phyloP scores from a whole-genome alignment of 2,113 vertebrate species.

The Melanocharis versteri region DNA sequence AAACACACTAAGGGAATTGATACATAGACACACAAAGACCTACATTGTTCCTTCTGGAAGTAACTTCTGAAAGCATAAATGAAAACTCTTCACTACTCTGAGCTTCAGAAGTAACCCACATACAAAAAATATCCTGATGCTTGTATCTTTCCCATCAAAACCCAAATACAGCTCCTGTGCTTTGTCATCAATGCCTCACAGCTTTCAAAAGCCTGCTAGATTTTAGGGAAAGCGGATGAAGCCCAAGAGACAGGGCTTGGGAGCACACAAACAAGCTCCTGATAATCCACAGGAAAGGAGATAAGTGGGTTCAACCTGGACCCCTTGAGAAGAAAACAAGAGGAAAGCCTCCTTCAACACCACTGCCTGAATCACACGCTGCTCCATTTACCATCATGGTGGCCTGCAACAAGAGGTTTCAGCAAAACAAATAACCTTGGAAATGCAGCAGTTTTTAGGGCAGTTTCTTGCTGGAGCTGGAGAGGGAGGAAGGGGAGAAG shows the following conservation, averaged over 20 bases:
- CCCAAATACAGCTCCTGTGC: not conserved
- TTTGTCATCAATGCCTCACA: not conserved
- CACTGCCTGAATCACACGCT: not conserved
- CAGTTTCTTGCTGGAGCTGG: not conserved
- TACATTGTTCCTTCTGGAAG: not conserved
- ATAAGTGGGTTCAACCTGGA: not conserved
- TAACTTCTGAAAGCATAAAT: not conserved
- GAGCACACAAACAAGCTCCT: not conserved
- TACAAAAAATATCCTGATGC: not conserved
- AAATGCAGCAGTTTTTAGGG: not conserved
- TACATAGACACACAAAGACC: not conserved
- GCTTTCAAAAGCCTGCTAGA: not conserved
- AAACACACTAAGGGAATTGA: not conserved
- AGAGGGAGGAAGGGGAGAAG: not conserved
- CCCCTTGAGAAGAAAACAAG: not conserved
- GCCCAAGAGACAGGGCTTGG: not conserved
- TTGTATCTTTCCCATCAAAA: slow-evolving; percentile 1
- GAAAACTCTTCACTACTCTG: not conserved
- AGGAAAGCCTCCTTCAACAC: slow-evolving; percentile 23
- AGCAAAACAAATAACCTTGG: not conserved
- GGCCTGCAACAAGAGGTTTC: not conserved
- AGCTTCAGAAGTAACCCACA: not conserved
- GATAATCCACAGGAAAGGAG: slow-evolving; percentile 6
- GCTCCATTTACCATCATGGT: not conserved
- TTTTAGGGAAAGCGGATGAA: not conserved